These are phyloP conservation scores for Clostera curtula DNA, from an alignment of 2,888 invertebrate species.

Conservation along the genomic window DNA sequence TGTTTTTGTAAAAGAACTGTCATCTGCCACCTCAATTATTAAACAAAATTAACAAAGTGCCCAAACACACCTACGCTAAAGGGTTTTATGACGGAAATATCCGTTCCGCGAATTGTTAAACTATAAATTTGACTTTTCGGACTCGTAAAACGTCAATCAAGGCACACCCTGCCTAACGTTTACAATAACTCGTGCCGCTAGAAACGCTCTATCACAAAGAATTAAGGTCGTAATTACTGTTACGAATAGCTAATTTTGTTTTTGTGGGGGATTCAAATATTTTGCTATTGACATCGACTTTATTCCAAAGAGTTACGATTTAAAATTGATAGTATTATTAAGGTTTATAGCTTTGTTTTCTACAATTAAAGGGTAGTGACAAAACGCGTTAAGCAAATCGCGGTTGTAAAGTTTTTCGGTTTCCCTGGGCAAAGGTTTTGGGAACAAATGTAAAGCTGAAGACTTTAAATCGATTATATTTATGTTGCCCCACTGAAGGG, in stretches of 20 bases:
- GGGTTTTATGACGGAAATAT: conserved; percentile 45
- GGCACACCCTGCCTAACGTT: conserved; percentile 28
- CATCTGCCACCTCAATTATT: conserved; percentile 28
- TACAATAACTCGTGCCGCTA: conserved; percentile 11
- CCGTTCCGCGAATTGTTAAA: conserved; percentile 58
- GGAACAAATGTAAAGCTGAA: conserved; percentile 38
- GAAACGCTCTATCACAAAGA: conserved; percentile 7
- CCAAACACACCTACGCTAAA: conserved; percentile 37
- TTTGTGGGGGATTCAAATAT: not conserved
- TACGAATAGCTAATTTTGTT: too few species aligned
- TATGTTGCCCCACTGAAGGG: conserved; percentile 38
- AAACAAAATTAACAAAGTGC: conserved; percentile 29
- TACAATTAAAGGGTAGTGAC: conserved; percentile 39
- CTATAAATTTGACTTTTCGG: conserved; percentile 54
- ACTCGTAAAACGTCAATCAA: conserved; percentile 58
- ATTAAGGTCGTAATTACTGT: too few species aligned
- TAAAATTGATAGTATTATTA: conserved; percentile 8
- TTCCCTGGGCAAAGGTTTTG: conserved; percentile 29
- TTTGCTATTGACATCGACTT: conserved; percentile 3
- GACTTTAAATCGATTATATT: conserved; percentile 45
- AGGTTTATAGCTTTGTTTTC: not conserved
- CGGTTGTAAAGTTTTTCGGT: conserved; percentile 42
- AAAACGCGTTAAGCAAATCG: conserved; percentile 43
- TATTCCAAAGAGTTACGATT: conserved; percentile 15
- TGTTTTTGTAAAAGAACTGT: conserved; percentile 12